These are phyloP conservation scores for Athene noctua DNA, from an alignment of 2,113 vertebrate species.

Conservation along the genomic window DNA sequence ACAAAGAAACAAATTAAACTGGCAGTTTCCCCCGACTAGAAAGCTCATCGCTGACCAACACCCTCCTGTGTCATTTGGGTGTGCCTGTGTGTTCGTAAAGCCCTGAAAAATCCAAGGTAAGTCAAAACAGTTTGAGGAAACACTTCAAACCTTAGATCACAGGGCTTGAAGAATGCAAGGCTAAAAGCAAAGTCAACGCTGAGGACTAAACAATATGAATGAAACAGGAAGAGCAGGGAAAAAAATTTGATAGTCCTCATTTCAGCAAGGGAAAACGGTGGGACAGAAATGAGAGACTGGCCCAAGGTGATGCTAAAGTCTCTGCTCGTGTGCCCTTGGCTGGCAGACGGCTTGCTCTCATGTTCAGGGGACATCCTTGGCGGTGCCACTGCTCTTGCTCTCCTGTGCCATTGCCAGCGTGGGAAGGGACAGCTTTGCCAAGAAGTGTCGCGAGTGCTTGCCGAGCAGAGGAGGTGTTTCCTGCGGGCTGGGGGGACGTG, in stretches of 20 bases:
- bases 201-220: background rate
- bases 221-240: background rate
- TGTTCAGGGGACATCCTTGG: rapidly evolving
- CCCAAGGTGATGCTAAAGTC: background rate
- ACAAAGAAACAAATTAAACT: background rate
- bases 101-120: constrained; percentile 14
- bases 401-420: rapidly evolving
- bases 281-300: background rate
- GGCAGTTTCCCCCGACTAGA: background rate
- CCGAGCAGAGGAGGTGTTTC: background rate
- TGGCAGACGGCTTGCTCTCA: background rate
- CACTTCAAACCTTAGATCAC: background rate
- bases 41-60: constrained; percentile 25
- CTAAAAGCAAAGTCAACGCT: background rate
- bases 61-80: constrained; percentile 38
- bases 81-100: background rate
- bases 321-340: rapidly evolving
- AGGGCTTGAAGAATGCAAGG: background rate
- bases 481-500: rapidly evolving
- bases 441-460: background rate
- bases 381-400: background rate
- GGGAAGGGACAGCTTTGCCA: background rate
- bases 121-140: background rate
- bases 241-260: background rate
- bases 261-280: background rate